These are phyloP conservation scores for Dolichotis patagonum DNA, from an alignment of 2,113 vertebrate species.

Conservation along the genomic window DNA sequence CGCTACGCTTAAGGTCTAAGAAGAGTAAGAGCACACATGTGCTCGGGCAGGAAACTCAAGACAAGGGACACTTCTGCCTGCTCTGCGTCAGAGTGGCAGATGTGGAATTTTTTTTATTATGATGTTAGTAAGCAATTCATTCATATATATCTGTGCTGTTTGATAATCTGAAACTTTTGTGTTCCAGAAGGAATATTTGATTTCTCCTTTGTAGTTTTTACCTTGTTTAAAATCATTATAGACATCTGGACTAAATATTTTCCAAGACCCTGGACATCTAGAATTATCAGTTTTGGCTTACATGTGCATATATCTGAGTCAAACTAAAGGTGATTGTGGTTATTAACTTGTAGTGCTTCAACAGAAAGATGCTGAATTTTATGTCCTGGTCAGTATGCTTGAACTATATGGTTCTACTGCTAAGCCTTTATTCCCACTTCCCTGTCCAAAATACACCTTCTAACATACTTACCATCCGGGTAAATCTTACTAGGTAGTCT, in stretches of 20 bases:
- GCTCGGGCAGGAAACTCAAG: background rate
- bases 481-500: background rate
- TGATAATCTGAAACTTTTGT: background rate
- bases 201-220: background rate
- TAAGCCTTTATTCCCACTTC: background rate
- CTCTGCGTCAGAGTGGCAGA: background rate
- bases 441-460: background rate
- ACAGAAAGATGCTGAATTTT: background rate
- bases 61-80: rapidly evolving
- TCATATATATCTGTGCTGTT: background rate
- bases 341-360: background rate
- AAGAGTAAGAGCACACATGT: background rate
- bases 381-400: background rate
- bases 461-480: background rate
- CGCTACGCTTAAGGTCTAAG: background rate
- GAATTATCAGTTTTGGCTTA: background rate
- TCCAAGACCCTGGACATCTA: background rate
- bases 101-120: background rate
- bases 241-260: background rate
- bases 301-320: background rate
- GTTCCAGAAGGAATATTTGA: background rate
- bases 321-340: background rate
- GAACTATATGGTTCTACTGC: background rate
- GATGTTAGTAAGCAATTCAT: background rate
- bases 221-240: background rate